Conservation (phyloP, 2,888 invertebrate species). For the Andricus curvator region DNA sequence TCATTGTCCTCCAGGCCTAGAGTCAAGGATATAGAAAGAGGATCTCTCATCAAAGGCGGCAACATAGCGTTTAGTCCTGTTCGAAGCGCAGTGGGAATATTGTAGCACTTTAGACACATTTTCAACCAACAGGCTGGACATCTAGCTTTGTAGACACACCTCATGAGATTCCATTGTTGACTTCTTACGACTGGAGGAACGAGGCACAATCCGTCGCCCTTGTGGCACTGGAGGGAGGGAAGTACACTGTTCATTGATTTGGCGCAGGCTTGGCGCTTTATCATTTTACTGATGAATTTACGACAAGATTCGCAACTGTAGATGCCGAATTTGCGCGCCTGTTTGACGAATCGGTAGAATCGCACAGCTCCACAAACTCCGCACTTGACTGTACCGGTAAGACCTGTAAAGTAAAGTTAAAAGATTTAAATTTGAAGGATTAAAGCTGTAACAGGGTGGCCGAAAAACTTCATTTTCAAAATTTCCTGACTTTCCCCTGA, state of each 20-base stretch:
- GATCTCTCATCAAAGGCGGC: constrained; percentile 82
- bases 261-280: constrained; percentile 84
- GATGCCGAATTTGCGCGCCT: constrained; percentile 91
- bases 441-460: too few species aligned
- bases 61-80: constrained; percentile 85
- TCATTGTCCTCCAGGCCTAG: constrained; percentile 67
- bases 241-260: constrained; percentile 80
- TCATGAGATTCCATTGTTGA: constrained; percentile 83
- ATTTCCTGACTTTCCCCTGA: too few species aligned
- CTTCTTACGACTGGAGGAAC: constrained; percentile 86
- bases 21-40: constrained; percentile 65
- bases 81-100: constrained; percentile 86
- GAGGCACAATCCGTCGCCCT: constrained; percentile 86
- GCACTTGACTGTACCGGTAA: constrained; percentile 85
- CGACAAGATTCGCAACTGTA: constrained; percentile 92
- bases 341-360: constrained; percentile 87
- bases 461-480: too few species aligned
- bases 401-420: constrained; percentile 76
- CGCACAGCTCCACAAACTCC: constrained; percentile 89
- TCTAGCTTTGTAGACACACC: constrained; percentile 86
- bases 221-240: constrained; percentile 83
- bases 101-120: constrained; percentile 89
- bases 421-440: too few species aligned
- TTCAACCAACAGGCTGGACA: constrained; percentile 94
- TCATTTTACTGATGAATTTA: constrained; percentile 91